Base-by-base conservation (phyloP, 1,140 invertebrate genomes). In the Lasaia peninsularis region DNA sequence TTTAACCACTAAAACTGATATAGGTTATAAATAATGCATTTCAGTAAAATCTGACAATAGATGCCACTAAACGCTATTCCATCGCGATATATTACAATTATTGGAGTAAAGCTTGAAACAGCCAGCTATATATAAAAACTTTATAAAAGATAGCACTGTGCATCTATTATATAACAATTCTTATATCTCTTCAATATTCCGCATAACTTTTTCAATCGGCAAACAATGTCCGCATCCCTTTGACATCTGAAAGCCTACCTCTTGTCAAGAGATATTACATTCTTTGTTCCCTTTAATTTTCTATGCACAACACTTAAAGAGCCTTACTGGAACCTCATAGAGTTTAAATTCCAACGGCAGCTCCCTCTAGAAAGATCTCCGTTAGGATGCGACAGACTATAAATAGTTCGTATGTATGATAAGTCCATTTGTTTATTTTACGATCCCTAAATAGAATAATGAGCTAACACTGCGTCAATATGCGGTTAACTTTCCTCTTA, bases 381-480 rank as follows among this genome's bases (percentile, higher is more conserved):
- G 60, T 56, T 52, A 52, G 54, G 49, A 61, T 56, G 50, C 53
- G 55, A 53, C 9, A 44, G 11, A 32, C 61, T 63, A 63, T 58
- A 55, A 58, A 63, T 63, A 63, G 34, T 18, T 14, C 52, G 28
- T 34, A 37, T 24, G 37, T 50, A 51, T 54, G 40, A 62, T 57
- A 62, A 24, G 12, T 58, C 44, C 16, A 44, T 44, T 54, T 54
- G 56, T 58, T 62, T 48, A 52, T 62, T 62, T 62, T 62, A 12
- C n/a, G 8, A 33, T 52, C 24, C 24, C 31, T 28, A 31, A 52
- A 33, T 33, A 52, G 24, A 52, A 52, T 52, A 52, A 52, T 28
- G 24, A 52, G 50, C 24, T 28, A 31, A 52, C 50, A 16, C 18
- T 33, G 12, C 50, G 24, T 28, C 50, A 31, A 33, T 51, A 24